Evolutionary conservation across 2,888 invertebrate species (phyloP).

Genomic region (Schrankia costaestrigalis): DNA sequence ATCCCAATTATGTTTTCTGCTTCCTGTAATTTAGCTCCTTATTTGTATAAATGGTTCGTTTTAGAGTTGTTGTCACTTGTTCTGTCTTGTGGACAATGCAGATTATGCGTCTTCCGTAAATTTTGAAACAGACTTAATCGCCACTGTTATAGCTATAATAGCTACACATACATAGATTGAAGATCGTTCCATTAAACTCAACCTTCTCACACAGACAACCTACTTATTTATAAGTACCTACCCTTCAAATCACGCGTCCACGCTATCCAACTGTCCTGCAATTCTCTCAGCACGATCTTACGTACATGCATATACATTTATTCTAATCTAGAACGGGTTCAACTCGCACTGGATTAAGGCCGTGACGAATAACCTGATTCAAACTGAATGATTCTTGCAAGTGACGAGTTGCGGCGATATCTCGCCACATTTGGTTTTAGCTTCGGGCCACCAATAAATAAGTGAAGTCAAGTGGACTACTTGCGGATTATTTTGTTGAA

Average conservation of each 20-base stretch:
- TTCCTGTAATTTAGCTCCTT: too few species aligned
- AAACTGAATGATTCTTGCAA: conserved; percentile 28
- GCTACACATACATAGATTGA: too few species aligned
- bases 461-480: conserved; percentile 15
- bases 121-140: too few species aligned
- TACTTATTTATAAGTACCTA: conserved; percentile 4
- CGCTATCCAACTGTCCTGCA: conserved; percentile 7
- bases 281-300: conserved; percentile 5
- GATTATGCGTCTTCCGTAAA: too few species aligned
- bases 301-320: conserved; percentile 11
- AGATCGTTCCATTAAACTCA: too few species aligned
- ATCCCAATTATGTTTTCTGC: too few species aligned
- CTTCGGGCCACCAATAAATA: conserved; percentile 24
- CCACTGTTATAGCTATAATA: too few species aligned
- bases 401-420: conserved; percentile 17
- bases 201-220: neutral
- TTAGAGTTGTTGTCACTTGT: too few species aligned
- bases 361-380: conserved; percentile 35
- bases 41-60: too few species aligned
- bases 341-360: conserved; percentile 28
- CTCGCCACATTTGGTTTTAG: conserved; percentile 26
- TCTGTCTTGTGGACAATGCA: too few species aligned
- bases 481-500: conserved; percentile 25
- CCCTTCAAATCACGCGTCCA: conserved; percentile 4
- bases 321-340: conserved; percentile 28